phyloP scores from a whole-genome alignment of 1,140 invertebrate species.

The Aphaenogaster ashmeadi region DNA sequence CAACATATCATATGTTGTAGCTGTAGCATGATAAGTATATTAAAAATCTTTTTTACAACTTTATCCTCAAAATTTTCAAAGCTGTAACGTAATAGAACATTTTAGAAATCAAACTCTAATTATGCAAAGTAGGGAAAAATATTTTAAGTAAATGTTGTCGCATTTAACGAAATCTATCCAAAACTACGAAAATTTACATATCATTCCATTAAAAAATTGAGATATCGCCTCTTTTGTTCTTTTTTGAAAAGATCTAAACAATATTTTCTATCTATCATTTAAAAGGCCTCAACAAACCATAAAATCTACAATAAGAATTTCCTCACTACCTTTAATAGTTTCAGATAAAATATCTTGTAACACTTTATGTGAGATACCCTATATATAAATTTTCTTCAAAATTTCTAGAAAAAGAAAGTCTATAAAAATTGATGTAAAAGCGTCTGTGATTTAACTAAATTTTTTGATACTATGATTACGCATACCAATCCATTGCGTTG shows the following conservation, averaged over 20 bases:
- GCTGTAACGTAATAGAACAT: neutral
- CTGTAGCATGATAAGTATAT: neutral
- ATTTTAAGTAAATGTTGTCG: neutral
- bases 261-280: neutral
- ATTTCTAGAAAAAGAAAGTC: neutral
- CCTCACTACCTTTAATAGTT: neutral
- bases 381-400: neutral
- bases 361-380: neutral
- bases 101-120: neutral
- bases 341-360: neutral
- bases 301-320: neutral
- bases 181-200: neutral
- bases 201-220: neutral
- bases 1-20: neutral
- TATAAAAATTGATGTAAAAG: no score
- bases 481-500: neutral
- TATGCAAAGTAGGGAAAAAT: neutral
- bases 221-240: neutral
- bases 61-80: no score
- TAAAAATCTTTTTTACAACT: no score
- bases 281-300: neutral
- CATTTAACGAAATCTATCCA: neutral
- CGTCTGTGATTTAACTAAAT: neutral
- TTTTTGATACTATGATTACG: neutral
- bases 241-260: neutral